Evolutionary conservation across 53 echinoderm and acorn worm genomes (phyloP).

Genomic region (Astropecten irregularis): DNA sequence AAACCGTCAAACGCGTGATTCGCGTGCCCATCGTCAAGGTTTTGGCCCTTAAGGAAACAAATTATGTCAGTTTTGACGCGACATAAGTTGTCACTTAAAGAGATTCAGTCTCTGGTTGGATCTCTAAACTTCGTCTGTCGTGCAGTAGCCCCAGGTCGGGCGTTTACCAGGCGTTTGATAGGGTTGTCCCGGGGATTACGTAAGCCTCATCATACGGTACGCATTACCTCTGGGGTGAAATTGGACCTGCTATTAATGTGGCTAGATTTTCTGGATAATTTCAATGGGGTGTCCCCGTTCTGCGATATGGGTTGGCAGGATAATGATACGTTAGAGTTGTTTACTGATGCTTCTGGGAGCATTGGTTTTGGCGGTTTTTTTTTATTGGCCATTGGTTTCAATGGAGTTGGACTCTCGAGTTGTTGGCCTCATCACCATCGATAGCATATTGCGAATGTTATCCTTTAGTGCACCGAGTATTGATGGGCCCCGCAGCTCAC

Average conservation of each 20-base stretch:
- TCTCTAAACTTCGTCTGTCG: conserved; percentile 52
- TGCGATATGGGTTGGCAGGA: not conserved
- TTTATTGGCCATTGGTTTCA: conserved; percentile 16
- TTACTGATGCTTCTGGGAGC: not conserved
- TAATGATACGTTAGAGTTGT: conserved; percentile 1
- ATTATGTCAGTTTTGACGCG: not conserved
- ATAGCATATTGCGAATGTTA: not conserved
- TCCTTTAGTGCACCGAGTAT: not conserved
- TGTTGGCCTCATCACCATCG: not conserved
- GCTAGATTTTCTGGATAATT: conserved; percentile 40
- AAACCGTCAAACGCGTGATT: not conserved
- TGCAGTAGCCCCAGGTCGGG: conserved; percentile 34
- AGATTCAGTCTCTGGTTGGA: conserved; percentile 58
- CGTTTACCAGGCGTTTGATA: conserved; percentile 18
- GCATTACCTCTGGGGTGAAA: conserved; percentile 1
- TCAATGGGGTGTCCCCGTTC: conserved; percentile 38
- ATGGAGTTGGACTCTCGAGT: not conserved
- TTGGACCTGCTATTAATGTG: conserved; percentile 28
- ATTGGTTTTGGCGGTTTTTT: conserved; percentile 30
- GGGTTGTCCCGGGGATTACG: not conserved
- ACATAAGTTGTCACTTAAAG: conserved; percentile 12
- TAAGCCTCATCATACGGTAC: conserved; percentile 2
- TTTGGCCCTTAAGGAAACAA: not conserved
- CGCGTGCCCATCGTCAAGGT: conserved; percentile 38
- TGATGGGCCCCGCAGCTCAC: conserved; percentile 12